phyloP scores from a whole-genome alignment of 1,140 invertebrate genomes.

The Leptinotarsa defecta region DNA sequence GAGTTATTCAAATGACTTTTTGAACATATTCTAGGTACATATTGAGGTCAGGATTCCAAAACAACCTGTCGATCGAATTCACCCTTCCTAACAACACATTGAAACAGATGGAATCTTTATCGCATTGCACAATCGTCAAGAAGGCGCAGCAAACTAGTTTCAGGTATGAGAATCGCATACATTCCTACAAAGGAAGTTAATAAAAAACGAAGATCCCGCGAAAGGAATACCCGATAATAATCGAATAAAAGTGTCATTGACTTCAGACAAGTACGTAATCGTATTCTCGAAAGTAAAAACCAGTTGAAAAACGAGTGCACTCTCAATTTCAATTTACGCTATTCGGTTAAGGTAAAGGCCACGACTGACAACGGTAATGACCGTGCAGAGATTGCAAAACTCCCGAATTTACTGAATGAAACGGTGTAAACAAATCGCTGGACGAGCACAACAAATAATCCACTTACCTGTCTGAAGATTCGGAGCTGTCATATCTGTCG shows the following conservation, averaged over 20 bases:
- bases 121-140: neutral
- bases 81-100: neutral
- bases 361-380: constrained; percentile 53
- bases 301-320: constrained; percentile 46
- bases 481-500: constrained; percentile 86
- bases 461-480: constrained; percentile 83
- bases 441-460: constrained; percentile 7
- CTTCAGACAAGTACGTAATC: constrained; percentile 20
- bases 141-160: constrained; percentile 3
- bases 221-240: constrained; percentile 26
- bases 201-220: constrained; percentile 20
- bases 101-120: neutral
- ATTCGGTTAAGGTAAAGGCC: constrained; percentile 52
- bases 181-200: constrained; percentile 7
- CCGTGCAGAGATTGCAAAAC: constrained; percentile 42
- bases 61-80: too few species aligned
- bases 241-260: constrained; percentile 37
- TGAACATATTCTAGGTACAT: too few species aligned
- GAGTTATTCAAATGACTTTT: too few species aligned
- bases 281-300: constrained; percentile 28
- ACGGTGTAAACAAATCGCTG: constrained; percentile 28
- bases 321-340: constrained; percentile 51
- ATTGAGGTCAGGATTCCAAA: too few species aligned
- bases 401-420: constrained; percentile 31
- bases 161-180: neutral